Percentiles rank a stretch among this genome's conserved stretches.
These are phyloP conservation scores for Sitta europaea DNA, from an alignment of 2,113 vertebrate species.

Conservation along the genomic window DNA sequence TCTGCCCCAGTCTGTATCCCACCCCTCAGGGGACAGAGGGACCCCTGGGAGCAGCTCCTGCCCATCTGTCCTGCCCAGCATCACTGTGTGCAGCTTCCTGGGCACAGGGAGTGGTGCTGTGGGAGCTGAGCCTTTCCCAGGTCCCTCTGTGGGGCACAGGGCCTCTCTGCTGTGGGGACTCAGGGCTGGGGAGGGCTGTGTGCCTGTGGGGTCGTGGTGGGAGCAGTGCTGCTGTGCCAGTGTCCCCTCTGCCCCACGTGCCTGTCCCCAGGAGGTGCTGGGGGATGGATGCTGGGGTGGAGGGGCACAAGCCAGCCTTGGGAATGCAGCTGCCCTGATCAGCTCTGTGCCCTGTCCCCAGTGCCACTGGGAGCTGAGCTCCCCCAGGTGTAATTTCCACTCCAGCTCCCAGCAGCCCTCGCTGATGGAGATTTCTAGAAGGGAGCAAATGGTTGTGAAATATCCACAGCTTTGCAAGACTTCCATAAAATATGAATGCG, in stretches of 20 bases:
- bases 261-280: background rate
- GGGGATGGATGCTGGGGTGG: background rate
- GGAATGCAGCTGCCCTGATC: background rate
- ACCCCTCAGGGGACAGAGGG: background rate
- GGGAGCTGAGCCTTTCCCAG: background rate
- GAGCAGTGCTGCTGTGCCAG: background rate
- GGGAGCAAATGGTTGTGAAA: background rate
- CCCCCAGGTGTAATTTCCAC: background rate
- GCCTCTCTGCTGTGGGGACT: background rate
- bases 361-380: background rate
- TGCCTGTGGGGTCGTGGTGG: accelerated
- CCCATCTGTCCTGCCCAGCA: background rate
- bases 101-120: background rate
- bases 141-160: background rate
- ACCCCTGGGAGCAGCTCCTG: background rate
- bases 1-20: background rate
- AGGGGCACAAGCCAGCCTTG: background rate
- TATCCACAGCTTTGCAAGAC: background rate
- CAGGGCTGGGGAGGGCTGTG: background rate
- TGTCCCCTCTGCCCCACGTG: background rate
- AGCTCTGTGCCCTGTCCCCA: accelerated
- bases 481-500: background rate
- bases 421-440: background rate
- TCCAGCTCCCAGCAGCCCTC: accelerated
- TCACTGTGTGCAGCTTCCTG: background rate